These are phyloP conservation scores for Ditula angustiorana DNA, from an alignment of 2,888 invertebrate genomes.

Conservation along the genomic window DNA sequence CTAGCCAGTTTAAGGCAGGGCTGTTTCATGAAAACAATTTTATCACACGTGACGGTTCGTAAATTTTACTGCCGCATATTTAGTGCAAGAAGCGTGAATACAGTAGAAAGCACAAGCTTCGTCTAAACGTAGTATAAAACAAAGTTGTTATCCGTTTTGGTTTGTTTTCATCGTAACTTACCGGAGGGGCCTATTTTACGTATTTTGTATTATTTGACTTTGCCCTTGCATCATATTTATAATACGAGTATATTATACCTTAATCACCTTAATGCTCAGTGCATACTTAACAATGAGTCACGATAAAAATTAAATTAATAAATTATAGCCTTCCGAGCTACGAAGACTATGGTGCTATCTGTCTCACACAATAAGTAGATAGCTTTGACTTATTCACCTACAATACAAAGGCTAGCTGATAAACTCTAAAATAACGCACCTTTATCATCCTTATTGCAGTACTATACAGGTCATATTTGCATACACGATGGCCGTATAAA, in stretches of 20 bases:
- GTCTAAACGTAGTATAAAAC: no score
- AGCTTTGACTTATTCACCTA: background rate
- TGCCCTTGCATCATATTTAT: no score
- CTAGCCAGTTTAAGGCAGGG: slow-evolving; percentile 20
- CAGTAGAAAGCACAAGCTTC: no score
- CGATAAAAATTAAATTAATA: no score
- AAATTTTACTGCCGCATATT: background rate
- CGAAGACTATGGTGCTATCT: background rate
- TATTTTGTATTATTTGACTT: no score
- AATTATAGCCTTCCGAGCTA: no score
- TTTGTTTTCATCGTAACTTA: no score
- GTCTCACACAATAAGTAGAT: background rate
- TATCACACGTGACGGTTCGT: background rate
- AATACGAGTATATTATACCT: no score
- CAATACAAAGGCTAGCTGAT: background rate
- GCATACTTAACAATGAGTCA: no score
- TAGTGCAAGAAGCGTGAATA: background rate
- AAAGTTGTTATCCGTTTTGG: no score
- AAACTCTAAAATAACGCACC: background rate
- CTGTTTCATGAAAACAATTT: slow-evolving; percentile 11
- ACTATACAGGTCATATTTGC: background rate
- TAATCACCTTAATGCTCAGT: no score
- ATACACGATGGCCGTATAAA: background rate
- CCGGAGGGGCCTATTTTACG: no score
- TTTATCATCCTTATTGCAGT: background rate